Percentiles rank a stretch among this genome's conserved stretches.
Evolutionary conservation across 2,888 invertebrate species (phyloP).

Genomic region (Aspidiotus destructor): DNA sequence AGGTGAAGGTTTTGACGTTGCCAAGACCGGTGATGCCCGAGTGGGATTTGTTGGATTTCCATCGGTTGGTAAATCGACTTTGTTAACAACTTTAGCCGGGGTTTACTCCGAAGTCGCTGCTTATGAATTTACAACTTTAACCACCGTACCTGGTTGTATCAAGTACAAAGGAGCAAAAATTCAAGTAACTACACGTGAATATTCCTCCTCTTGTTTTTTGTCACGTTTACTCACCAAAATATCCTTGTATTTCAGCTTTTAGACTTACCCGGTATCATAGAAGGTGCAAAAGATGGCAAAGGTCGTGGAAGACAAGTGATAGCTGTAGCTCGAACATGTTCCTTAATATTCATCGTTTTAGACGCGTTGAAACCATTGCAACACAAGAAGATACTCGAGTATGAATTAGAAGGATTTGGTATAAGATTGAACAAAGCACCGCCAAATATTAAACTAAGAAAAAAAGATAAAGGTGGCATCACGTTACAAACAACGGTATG

Average conservation of each 20-base stretch:
- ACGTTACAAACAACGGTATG: conserved; percentile 82
- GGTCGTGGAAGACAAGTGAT: conserved; percentile 98
- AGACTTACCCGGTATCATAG: conserved; percentile 98
- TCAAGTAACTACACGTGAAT: conserved; percentile 51
- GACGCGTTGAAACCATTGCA: conserved; percentile 95
- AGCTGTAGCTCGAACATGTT: conserved; percentile 96
- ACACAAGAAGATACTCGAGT: conserved; percentile 91
- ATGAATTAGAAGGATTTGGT: conserved; percentile 98
- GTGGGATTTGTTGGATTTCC: conserved; percentile 98
- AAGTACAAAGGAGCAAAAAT: conserved; percentile 99
- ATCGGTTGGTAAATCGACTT: conserved; percentile 96
- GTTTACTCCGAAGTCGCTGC: conserved; percentile 99
- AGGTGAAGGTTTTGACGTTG: conserved; percentile 97
- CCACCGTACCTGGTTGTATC: conserved; percentile 98
- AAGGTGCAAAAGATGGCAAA: conserved; percentile 99
- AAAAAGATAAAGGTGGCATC: conserved; percentile 97
- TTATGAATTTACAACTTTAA: conserved; percentile 98
- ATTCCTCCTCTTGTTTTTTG: too few relatives aligned
- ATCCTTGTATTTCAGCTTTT: conserved; percentile 55
- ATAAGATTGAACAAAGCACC: conserved; percentile 90
- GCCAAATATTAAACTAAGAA: conserved; percentile 89
- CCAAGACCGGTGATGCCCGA: conserved; percentile 98
- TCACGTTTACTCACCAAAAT: neutral
- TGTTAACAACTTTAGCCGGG: conserved; percentile 94
- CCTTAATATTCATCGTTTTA: conserved; percentile 91